Evolutionary conservation across 2,888 invertebrate genomes (phyloP).

Genomic region (Parasteatoda lunata): DNA sequence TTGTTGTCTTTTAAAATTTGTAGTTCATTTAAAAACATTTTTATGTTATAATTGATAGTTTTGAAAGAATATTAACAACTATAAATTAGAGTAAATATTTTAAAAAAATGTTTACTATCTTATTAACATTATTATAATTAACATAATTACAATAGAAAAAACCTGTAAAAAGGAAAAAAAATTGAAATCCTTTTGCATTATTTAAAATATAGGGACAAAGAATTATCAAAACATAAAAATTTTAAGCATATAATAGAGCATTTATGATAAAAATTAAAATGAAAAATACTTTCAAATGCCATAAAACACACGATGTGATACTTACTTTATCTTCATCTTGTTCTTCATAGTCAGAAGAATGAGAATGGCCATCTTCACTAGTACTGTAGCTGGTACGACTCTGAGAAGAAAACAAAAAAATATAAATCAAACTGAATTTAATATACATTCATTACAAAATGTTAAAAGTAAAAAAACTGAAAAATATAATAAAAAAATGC

Average conservation of each 20-base stretch:
- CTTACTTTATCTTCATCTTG: conserved; percentile 64
- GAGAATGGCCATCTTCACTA: conserved; percentile 70
- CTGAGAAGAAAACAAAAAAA: conserved; percentile 36
- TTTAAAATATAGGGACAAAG: not conserved
- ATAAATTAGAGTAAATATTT: too few relatives aligned
- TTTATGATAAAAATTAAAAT: not conserved
- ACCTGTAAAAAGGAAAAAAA: too few relatives aligned
- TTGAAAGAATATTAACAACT: too few relatives aligned
- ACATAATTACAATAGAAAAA: too few relatives aligned
- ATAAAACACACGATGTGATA: too few relatives aligned
- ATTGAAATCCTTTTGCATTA: not conserved
- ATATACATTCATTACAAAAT: too few relatives aligned
- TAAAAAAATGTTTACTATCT: not conserved
- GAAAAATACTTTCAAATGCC: not conserved
- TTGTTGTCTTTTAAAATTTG: too few relatives aligned
- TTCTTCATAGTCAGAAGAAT: conserved; percentile 70
- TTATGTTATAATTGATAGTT: too few relatives aligned
- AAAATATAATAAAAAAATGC: too few relatives aligned
- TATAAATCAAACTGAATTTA: too few relatives aligned
- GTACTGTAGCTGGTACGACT: conserved; percentile 69
- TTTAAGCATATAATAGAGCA: not conserved
- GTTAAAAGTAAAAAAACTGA: too few relatives aligned
- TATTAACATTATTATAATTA: not conserved
- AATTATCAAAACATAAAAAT: not conserved
- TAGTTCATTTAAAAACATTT: too few relatives aligned